Percentiles rank a stretch among this genome's conserved stretches.
Conservation (phyloP, 37 sponge, comb jelly and placozoan genomes). For the Halisarca cf. caerulea region DNA sequence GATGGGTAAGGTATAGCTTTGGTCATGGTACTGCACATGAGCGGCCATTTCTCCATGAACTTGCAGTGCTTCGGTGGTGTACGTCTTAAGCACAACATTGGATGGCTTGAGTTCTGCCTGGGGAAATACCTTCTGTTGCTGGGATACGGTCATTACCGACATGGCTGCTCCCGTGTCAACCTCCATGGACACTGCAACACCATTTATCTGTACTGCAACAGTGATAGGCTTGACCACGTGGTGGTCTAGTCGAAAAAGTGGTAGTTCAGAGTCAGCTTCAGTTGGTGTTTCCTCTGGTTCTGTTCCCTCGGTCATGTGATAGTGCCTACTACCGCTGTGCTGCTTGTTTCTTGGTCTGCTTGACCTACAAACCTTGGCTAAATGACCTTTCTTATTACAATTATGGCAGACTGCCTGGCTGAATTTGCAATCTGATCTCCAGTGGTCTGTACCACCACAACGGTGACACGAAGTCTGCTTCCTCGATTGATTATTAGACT, state of each 20-base stretch:
- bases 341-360: not conserved
- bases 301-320: not conserved
- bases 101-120: not conserved
- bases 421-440: not conserved
- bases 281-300: not conserved
- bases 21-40: not conserved
- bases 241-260: not conserved
- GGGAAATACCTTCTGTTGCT: not conserved
- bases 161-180: constrained; percentile 12
- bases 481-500: not conserved
- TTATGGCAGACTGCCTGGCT: not conserved
- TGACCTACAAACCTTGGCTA: constrained; percentile 22
- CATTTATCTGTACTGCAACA: not conserved
- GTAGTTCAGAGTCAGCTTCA: not conserved
- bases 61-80: not conserved
- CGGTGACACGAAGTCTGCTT: not conserved
- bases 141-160: not conserved
- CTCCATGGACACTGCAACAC: not conserved
- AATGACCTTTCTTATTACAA: not conserved
- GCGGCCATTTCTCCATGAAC: not conserved
- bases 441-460: not conserved
- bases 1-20: not conserved
- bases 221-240: not conserved
- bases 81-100: not conserved
- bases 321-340: not conserved